Evolutionary conservation across 2,797 vertebrate species (phyloP), one percentile per base, ranked within the genome.

Genomic region (Meriones psammophilus): DNA sequence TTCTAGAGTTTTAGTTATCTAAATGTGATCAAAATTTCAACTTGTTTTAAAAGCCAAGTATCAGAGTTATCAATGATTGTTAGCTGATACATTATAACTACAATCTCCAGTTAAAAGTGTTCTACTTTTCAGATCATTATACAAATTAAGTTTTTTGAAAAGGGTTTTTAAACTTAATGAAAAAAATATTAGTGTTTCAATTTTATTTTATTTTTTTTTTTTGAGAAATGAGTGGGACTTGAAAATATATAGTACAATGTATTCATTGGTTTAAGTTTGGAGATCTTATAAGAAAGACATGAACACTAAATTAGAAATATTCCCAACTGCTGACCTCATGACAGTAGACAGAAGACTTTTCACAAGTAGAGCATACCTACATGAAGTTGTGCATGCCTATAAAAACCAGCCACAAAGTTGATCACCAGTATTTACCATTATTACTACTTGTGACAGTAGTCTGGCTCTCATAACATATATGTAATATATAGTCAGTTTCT

Each of bases 291-390:
- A n/a, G 54, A 92, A 97, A 94, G 79, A 76, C 30, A 91, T 69
- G 88, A 96, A 96, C 96, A 76, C 28, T 88, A 81, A 83, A 78
- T 54, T 46, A 20, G 30, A 90, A 89, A 97, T 12, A 33, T 69
- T 97, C 71, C 88, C 0, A 42, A 77, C 4, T 80, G 36, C 76
- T 97, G 79, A 92, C 42, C 60, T 42, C 39, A 66, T 84, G 46
- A 95, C 64, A 89, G 66, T 3, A 78, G 89, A 71, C 33, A 94
- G 96, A 96, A 96, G 39, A 50, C 39, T 36, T 85, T 93, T 96
- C 58, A 86, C 22, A 33, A 71, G 62, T 92, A 84, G 89, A 85
- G 86, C 24, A 89, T 97, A 20, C 80, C 79, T 96, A 64, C 5
- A 42, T 6, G 42, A 42, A 42, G 5, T 42, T 42, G 12, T 83